Conservation (phyloP, 2,888 invertebrate species). For the Lymantria dispar region DNA sequence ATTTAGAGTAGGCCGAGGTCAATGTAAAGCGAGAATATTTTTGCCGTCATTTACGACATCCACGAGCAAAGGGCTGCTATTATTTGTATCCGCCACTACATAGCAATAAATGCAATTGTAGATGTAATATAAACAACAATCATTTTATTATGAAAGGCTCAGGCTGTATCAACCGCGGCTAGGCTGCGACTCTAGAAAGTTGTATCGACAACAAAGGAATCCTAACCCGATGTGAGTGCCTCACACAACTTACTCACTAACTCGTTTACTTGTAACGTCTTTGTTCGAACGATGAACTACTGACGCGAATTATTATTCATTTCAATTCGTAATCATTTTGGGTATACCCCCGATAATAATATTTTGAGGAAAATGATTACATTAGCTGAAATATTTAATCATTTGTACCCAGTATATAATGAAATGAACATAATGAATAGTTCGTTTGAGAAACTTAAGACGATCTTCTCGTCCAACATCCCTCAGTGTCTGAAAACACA, state of each 20-base stretch:
- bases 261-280: slow-evolving; percentile 15
- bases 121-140: neutral
- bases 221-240: slow-evolving; percentile 10
- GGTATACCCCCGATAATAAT: neutral
- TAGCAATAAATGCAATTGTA: no score
- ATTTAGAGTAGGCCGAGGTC: no score
- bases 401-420: no score
- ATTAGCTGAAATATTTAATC: no score
- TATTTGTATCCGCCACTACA: no score
- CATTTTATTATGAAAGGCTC: slow-evolving; percentile 5
- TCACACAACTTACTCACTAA: slow-evolving; percentile 22
- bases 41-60: no score
- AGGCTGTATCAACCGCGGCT: neutral
- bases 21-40: no score
- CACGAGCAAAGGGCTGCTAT: no score
- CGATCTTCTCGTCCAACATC: no score
- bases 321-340: neutral
- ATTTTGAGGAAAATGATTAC: neutral
- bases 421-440: no score
- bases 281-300: neutral
- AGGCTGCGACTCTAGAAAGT: slow-evolving; percentile 20
- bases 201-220: slow-evolving; percentile 27
- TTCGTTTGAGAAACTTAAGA: no score
- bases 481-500: no score
- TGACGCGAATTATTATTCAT: neutral